Percentiles rank a stretch among this genome's conserved stretches.
These are phyloP conservation scores for Tachysurus fulvidraco DNA, from an alignment of 2,113 vertebrate species.

Conservation along the genomic window DNA sequence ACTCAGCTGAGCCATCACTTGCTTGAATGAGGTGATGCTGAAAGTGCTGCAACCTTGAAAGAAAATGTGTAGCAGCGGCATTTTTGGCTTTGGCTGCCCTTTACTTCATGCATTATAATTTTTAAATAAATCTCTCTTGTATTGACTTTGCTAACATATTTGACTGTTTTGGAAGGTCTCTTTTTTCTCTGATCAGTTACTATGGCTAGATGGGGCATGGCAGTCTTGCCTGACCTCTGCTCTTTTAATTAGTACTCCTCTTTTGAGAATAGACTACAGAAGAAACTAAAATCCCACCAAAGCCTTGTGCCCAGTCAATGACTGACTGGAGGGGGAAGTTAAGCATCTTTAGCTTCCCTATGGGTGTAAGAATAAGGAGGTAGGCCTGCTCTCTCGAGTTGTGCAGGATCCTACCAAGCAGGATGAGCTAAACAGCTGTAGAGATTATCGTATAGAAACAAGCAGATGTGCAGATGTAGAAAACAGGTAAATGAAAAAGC, in stretches of 20 bases:
- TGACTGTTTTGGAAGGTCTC: no score
- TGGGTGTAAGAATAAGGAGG: constrained; percentile 37
- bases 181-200: constrained; percentile 27
- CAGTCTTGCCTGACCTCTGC: constrained; percentile 69
- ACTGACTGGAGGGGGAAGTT: constrained; percentile 66
- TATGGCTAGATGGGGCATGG: constrained; percentile 60
- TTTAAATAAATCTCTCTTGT: background rate
- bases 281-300: constrained; percentile 66
- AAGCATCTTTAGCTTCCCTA: constrained; percentile 40
- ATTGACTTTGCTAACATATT: background rate
- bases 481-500: constrained; percentile 61
- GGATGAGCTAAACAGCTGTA: constrained; percentile 58
- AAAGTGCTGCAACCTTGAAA: constrained; percentile 8
- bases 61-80: background rate
- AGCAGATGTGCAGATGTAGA: constrained; percentile 64
- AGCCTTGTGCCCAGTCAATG: constrained; percentile 68
- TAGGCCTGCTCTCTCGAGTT: constrained; percentile 16
- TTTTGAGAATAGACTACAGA: constrained; percentile 63
- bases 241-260: constrained; percentile 75
- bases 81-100: background rate
- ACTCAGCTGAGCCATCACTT: background rate
- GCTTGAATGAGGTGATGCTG: background rate
- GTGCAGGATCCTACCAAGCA: background rate
- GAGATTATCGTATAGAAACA: constrained; percentile 56
- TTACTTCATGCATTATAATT: background rate